Conservation (phyloP, 2,113 vertebrate species). For the Phocoena sinus region DNA sequence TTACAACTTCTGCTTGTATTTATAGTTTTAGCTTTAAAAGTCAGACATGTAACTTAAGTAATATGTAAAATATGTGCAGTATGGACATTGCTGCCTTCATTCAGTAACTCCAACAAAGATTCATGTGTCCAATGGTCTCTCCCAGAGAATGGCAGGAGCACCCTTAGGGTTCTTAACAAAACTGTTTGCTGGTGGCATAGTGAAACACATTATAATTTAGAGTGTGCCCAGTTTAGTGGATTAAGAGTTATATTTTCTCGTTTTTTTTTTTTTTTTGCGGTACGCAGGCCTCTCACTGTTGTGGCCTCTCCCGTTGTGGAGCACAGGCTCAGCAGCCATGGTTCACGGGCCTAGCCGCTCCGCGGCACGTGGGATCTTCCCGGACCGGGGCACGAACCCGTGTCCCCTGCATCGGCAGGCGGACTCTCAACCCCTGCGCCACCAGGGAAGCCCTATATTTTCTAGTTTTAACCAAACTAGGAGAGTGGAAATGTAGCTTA, state of each 20-base stretch:
- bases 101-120: neutral
- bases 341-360: no score
- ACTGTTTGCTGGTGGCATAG: neutral
- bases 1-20: neutral
- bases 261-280: neutral
- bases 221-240: neutral
- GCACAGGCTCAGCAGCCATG: no score
- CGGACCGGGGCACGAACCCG: no score
- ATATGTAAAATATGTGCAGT: neutral
- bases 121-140: neutral
- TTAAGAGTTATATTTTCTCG: neutral
- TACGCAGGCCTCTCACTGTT: no score
- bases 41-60: neutral
- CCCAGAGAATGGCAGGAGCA: neutral
- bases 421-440: no score
- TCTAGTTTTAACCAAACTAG: neutral
- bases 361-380: no score
- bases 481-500: neutral
- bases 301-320: no score
- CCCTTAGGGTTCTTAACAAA: fast-evolving
- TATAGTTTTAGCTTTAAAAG: neutral
- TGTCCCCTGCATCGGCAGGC: no score
- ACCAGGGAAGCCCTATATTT: neutral
- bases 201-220: neutral
- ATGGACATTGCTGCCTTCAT: neutral